Evolutionary conservation across 2,888 invertebrate species (phyloP).

Genomic region (Eueremaeus valkanovi): DNA sequence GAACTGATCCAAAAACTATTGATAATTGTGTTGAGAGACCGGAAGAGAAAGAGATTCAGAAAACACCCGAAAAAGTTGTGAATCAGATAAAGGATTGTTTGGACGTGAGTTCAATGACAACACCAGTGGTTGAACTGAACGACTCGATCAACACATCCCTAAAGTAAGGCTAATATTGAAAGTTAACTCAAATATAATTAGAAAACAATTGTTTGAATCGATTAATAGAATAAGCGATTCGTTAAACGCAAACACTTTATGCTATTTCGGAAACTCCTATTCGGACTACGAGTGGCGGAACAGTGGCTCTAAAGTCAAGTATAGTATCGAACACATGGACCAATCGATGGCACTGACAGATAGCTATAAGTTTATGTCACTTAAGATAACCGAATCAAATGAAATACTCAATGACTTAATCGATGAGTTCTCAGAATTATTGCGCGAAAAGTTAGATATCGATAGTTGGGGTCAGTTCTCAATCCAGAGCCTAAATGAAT

Average conservation of each 20-base stretch:
- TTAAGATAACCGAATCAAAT: slow-evolving; percentile 33
- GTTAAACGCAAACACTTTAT: neutral
- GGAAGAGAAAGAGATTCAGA: neutral
- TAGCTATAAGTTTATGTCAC: slow-evolving; percentile 37
- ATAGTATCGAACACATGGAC: neutral
- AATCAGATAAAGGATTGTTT: neutral
- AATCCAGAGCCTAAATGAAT: slow-evolving; percentile 4
- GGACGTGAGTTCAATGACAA: neutral
- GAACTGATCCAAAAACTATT: too few relatives aligned
- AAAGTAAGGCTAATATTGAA: neutral
- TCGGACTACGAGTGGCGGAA: slow-evolving; percentile 31
- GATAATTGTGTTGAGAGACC: neutral
- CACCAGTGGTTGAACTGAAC: neutral
- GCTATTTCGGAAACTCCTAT: slow-evolving; percentile 34
- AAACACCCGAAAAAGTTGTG: neutral
- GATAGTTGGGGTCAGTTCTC: neutral
- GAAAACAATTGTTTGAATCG: too few relatives aligned
- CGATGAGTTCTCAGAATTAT: slow-evolving; percentile 11
- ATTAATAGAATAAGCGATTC: neutral
- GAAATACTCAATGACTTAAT: slow-evolving; percentile 34
- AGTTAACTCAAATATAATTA: too few relatives aligned
- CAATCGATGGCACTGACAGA: neutral
- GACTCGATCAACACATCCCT: slow-evolving; percentile 4
- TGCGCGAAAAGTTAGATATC: neutral
- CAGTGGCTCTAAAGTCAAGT: neutral